A percentile compares a stretch with the other conserved stretches of the same genome.
These are phyloP conservation scores for Lineus longissimus DNA, from an alignment of 1,140 invertebrate genomes.

Conservation along the genomic window DNA sequence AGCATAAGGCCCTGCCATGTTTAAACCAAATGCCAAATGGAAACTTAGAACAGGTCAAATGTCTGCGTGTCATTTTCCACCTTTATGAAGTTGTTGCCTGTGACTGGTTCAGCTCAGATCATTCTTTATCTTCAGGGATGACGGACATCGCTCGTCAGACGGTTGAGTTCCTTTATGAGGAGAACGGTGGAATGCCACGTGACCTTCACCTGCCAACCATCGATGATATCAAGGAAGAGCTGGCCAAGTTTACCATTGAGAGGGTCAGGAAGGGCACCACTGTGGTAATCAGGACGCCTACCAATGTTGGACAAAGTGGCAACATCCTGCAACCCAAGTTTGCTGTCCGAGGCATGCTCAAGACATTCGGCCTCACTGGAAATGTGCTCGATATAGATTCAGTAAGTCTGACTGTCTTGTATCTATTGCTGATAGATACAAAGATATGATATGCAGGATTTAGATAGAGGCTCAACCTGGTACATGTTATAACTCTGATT, in stretches of 20 bases:
- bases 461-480: not conserved
- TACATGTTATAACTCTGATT: too few relatives aligned
- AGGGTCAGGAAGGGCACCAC: slow-evolving; percentile 49
- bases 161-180: slow-evolving; percentile 56
- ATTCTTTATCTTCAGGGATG: slow-evolving; percentile 39
- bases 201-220: slow-evolving; percentile 55
- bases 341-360: slow-evolving; percentile 50
- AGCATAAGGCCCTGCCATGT: too few relatives aligned
- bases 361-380: slow-evolving; percentile 52
- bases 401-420: slow-evolving; percentile 25
- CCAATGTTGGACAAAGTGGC: slow-evolving; percentile 23
- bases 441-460: too few relatives aligned
- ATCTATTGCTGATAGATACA: too few relatives aligned
- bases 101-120: too few relatives aligned
- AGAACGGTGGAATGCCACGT: slow-evolving; percentile 53
- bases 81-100: too few relatives aligned
- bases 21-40: too few relatives aligned
- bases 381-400: slow-evolving; percentile 53
- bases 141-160: slow-evolving; percentile 55
- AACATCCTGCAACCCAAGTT: slow-evolving; percentile 46
- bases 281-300: slow-evolving; percentile 43
- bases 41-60: too few relatives aligned
- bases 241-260: slow-evolving; percentile 52
- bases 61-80: too few relatives aligned
- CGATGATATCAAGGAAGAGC: slow-evolving; percentile 54